Evolutionary conservation across 2,888 invertebrate genomes (phyloP).

Genomic region (Eilema caniola): DNA sequence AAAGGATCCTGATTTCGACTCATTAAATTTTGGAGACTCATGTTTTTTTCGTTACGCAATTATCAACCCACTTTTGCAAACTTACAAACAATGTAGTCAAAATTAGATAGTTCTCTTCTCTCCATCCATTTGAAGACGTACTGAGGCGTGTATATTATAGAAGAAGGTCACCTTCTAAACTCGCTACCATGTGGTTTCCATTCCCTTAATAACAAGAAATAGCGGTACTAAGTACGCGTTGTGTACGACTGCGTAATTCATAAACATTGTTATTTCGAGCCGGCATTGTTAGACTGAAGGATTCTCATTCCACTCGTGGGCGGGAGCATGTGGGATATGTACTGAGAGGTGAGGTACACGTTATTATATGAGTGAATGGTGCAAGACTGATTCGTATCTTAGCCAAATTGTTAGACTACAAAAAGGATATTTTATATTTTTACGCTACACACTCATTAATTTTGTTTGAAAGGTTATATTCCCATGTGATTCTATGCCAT

Average conservation of each 20-base stretch:
- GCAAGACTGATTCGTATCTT: constrained; percentile 9
- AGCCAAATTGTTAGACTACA: not conserved
- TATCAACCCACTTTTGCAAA: too few relatives aligned
- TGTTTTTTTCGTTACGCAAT: too few relatives aligned
- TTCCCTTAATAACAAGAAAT: not conserved
- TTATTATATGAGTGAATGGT: not conserved
- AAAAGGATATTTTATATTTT: too few relatives aligned
- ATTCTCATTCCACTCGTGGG: constrained; percentile 8
- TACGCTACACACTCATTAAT: too few relatives aligned
- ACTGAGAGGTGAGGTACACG: not conserved
- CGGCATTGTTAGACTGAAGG: constrained; percentile 24
- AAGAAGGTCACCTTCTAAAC: not conserved
- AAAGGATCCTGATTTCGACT: too few relatives aligned
- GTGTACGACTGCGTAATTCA: constrained; percentile 8
- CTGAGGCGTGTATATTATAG: not conserved
- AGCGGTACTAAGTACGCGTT: constrained; percentile 8
- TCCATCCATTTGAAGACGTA: not conserved
- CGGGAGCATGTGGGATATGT: constrained; percentile 8
- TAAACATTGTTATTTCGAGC: constrained; percentile 24
- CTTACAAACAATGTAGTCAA: too few relatives aligned
- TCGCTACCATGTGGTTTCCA: not conserved
- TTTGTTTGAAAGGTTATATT: too few relatives aligned
- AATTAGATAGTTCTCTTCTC: not conserved
- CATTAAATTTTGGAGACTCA: too few relatives aligned
- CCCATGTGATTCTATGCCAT: too few relatives aligned